Evolutionary conservation across 2,888 invertebrate genomes (phyloP), one percentile per base, ranked within the genome.

Genomic region (Dexiosoma caninum): DNA sequence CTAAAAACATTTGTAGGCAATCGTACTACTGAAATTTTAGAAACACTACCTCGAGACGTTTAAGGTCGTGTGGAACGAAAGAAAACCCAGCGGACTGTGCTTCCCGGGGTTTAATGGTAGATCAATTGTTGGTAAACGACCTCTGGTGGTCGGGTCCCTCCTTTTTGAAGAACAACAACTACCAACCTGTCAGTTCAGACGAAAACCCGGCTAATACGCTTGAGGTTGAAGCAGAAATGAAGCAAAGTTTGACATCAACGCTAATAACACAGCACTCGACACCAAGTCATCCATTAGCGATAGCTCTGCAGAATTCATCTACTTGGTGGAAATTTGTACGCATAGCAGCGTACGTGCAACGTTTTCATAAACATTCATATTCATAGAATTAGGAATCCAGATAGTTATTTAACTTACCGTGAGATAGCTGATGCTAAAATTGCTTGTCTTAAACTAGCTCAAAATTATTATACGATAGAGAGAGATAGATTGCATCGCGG

Each of bases 41-140:
- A 57, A 16, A 75, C 66, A 0, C 10, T 66, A 0, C 59, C 49
- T 10, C n/a, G 16, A 12, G 42, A 12, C 5, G 4, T 14, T 1
- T 67, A 42, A 42, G 12, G 19, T 10, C 67, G 60, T 12, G 57
- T 75, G 6, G 19, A 1, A 40, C 75, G 1, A 66, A 66, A 35
- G 66, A 75, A 10, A 75, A 75, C 8, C 66, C 66, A 1, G 57
- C 66, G 6, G 74, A 74, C 23, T 74, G 66, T 14, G 67, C 76
- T 6, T 53, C 69, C 0, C 42, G 60, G 0, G 69, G 62, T 12
- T 23, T 69, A 8, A 30, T 51, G 35, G 59, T 42, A 0, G 19
- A 35, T 12, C 19, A 53, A 6, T 14, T 70, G 0, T 7, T 62
- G 0, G 6, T 40, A 5, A 37, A 46, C 6, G 37, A 57, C 2